These are phyloP conservation scores for Brenthis hecate DNA, from an alignment of 2,888 invertebrate species.

Conservation along the genomic window DNA sequence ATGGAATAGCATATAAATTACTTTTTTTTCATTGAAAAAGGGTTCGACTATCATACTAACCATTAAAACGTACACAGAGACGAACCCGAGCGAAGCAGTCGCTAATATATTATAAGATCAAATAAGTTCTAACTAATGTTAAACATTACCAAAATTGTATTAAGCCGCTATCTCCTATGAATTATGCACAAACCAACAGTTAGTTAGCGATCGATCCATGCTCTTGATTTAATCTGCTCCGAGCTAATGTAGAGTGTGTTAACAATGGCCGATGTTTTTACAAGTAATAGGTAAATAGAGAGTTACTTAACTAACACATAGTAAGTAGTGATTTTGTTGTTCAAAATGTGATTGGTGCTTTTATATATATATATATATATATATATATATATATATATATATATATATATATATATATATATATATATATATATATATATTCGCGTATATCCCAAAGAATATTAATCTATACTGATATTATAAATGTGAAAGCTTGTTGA, in stretches of 20 bases:
- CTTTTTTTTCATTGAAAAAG: too few species aligned
- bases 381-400: too few species aligned
- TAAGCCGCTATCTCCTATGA: not conserved
- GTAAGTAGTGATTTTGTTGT: not conserved
- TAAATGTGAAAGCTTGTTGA: too few species aligned
- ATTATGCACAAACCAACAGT: not conserved
- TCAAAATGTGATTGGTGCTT: not conserved
- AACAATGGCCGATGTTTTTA: conserved; percentile 48
- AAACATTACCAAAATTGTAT: not conserved
- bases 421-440: too few species aligned
- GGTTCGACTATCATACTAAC: too few species aligned
- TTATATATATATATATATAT: not conserved
- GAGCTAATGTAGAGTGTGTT: conserved; percentile 60
- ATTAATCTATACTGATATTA: too few species aligned
- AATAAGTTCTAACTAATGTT: not conserved
- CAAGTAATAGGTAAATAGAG: conserved; percentile 1
- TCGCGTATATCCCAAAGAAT: too few species aligned
- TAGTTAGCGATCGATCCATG: conserved; percentile 52
- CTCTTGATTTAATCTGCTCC: conserved; percentile 66
- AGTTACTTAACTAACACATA: not conserved
- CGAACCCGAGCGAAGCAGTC: too few species aligned
- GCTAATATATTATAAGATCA: not conserved
- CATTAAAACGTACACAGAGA: too few species aligned
- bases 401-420: too few species aligned
- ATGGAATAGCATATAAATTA: too few species aligned